phyloP scores from a whole-genome alignment of 2,888 invertebrate genomes.

The Aquatica leii region DNA sequence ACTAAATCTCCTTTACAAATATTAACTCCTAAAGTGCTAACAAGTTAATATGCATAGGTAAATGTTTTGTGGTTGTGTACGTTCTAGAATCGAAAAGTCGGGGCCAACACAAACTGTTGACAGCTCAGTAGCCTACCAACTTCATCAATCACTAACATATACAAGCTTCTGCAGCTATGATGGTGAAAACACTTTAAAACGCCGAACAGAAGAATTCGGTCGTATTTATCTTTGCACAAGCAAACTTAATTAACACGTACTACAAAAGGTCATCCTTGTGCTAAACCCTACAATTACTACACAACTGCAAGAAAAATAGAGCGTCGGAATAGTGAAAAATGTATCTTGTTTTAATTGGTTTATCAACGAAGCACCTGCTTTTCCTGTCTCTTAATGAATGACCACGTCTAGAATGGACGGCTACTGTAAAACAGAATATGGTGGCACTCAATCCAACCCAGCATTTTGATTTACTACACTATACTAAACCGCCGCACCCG shows the following conservation, averaged over 20 bases:
- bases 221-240: slow-evolving; percentile 9
- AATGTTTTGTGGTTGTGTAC: slow-evolving; percentile 37
- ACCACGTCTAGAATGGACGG: slow-evolving; percentile 32
- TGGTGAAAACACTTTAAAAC: slow-evolving; percentile 29
- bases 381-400: slow-evolving; percentile 42
- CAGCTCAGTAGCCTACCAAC: slow-evolving; percentile 38
- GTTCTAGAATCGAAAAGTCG: slow-evolving; percentile 18
- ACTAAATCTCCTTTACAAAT: slow-evolving; percentile 53
- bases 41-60: slow-evolving; percentile 53
- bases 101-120: slow-evolving; percentile 25
- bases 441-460: slow-evolving; percentile 33
- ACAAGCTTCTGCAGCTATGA: slow-evolving; percentile 19
- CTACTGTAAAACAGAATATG: slow-evolving; percentile 35
- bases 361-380: slow-evolving; percentile 49
- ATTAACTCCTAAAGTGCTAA: slow-evolving; percentile 52
- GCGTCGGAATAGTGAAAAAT: slow-evolving; percentile 51
- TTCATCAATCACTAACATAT: slow-evolving; percentile 43
- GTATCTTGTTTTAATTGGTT: slow-evolving; percentile 50
- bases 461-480: slow-evolving; percentile 38
- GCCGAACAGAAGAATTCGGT: slow-evolving; percentile 18
- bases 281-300: slow-evolving; percentile 15
- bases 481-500: slow-evolving; percentile 31
- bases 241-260: slow-evolving; percentile 7
- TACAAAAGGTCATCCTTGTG: background rate
- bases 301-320: slow-evolving; percentile 47